Base-by-base conservation (phyloP, 2,797 vertebrate species). In the Enteromius afrohamiltoni region DNA sequence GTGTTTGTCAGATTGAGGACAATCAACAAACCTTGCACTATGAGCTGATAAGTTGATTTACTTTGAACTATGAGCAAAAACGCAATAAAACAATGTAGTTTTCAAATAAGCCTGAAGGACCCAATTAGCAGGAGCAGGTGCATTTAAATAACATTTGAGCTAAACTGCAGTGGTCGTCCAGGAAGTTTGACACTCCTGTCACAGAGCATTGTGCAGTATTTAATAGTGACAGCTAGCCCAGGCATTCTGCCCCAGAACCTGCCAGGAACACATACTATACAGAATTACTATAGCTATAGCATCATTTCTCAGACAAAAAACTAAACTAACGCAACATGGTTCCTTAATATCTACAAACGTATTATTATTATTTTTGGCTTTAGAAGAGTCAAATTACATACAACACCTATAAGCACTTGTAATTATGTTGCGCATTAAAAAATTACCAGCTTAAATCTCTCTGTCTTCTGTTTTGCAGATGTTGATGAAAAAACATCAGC, bases 401-500 rank as follows among this genome's bases (percentile, higher is more conserved):
- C 55, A 23, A n/a, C 10, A 11, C n/a, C 55, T 60, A 23, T 60
- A 29, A 19, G 21, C 21, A 60, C 58, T 60, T 58, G n/a, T 4
- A 58, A 58, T 23, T 60, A 23, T 60, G 19, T 51, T 51, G 9
- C 3, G 1, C 26, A 26, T 60, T 58, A 49, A 64, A 34, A 42
- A 14, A 45, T 8, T 17, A 42, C 23, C 7, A 42, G 2, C 34
- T 69, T 6, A 45, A 21, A 19, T 34, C 19, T 58, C 9, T n/a
- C 21, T 26, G 23, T 65, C 2, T 64, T 6, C 0, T 49, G 85
- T 23, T 87, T 82, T 45, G 68, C 89, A 97, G 96, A 96, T 86
- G 83, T 87, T 8, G 88, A 84, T 78, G 93, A 93, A 31, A 92
- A 87, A 71, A 90, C 77, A 3, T 95, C 95, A 47, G 90, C 91